Evolutionary conservation across 2,113 vertebrate species (phyloP).

Genomic region (Callipepla californica): DNA sequence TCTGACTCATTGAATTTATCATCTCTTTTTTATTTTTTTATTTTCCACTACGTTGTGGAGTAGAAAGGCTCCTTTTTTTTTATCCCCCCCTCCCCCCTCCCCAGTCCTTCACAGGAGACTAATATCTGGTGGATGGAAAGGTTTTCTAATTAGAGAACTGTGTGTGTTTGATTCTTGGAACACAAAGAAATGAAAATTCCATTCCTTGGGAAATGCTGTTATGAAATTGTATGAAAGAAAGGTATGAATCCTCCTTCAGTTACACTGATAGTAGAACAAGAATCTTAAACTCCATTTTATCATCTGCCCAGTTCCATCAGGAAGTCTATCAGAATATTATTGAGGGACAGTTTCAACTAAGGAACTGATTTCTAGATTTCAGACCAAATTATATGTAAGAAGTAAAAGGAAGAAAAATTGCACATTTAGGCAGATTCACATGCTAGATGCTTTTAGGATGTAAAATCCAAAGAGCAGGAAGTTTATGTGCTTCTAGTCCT

Average conservation of each 20-base stretch:
- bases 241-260: neutral
- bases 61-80: neutral
- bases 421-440: neutral
- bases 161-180: neutral
- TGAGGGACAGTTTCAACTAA: neutral
- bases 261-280: neutral
- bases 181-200: neutral
- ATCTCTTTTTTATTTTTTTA: neutral
- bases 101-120: neutral
- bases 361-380: neutral
- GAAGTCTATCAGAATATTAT: neutral
- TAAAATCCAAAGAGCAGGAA: neutral
- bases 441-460: neutral
- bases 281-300: neutral
- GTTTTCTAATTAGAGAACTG: neutral
- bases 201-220: neutral
- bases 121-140: neutral
- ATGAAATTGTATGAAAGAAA: neutral
- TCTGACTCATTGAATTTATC: neutral
- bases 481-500: neutral
- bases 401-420: neutral
- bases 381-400: neutral
- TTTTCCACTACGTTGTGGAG: neutral
- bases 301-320: neutral
- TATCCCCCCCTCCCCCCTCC: too few relatives aligned